These are phyloP conservation scores for Perca flavescens DNA, from an alignment of 2,113 vertebrate genomes.

Conservation along the genomic window DNA sequence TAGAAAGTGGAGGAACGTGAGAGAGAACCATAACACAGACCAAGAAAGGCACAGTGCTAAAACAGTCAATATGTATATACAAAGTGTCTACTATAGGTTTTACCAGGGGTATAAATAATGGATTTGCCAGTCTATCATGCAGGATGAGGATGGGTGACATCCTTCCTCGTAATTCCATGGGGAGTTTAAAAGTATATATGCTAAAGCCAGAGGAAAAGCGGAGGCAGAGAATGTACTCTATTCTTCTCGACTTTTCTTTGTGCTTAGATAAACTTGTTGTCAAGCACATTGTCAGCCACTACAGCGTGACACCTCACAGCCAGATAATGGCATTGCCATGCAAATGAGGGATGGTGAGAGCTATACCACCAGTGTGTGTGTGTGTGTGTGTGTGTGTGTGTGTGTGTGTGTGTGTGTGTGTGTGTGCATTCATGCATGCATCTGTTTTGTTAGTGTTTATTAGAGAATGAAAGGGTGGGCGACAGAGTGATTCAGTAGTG, in stretches of 20 bases:
- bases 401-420: conserved; percentile 15
- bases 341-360: conserved; percentile 79
- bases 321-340: conserved; percentile 85
- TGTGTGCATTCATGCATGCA: conserved; percentile 62
- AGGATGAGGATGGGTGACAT: conserved; percentile 56
- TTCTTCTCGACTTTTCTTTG: conserved; percentile 81
- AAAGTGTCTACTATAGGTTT: conserved; percentile 58
- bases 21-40: conserved; percentile 7
- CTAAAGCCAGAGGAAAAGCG: conserved; percentile 64
- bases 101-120: conserved; percentile 54
- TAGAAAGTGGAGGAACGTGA: conserved; percentile 17
- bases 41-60: conserved; percentile 37
- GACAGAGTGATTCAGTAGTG: conserved; percentile 67
- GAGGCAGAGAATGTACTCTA: conserved; percentile 73
- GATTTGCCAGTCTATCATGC: conserved; percentile 51
- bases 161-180: conserved; percentile 57
- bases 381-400: conserved; percentile 48
- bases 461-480: conserved; percentile 69
- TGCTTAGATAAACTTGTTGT: conserved; percentile 86
- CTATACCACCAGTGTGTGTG: conserved; percentile 49
- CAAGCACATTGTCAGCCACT: conserved; percentile 78
- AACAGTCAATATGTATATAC: conserved; percentile 53
- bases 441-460: conserved; percentile 76
- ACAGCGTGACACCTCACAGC: conserved; percentile 81
- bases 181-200: conserved; percentile 60